A percentile compares a stretch with the other conserved stretches of the same genome.
phyloP scores from a whole-genome alignment of 2,113 vertebrate genomes.

The Lampris incognitus region DNA sequence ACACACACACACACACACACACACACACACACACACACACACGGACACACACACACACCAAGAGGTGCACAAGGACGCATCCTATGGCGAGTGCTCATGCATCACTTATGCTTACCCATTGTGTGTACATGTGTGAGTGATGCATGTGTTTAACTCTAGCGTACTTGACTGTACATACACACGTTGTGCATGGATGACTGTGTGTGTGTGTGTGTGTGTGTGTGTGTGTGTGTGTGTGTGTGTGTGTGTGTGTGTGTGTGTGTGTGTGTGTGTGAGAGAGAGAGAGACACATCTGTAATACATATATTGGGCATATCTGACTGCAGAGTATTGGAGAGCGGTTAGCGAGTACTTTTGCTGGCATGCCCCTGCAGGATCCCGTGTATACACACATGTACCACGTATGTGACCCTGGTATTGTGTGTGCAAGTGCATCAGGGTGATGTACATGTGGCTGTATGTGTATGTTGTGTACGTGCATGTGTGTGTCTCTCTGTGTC shows the following conservation, averaged over 20 bases:
- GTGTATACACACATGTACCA: neutral
- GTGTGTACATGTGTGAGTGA: constrained; percentile 20
- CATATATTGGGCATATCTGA: neutral
- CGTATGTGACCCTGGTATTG: neutral
- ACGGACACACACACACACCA: constrained; percentile 29
- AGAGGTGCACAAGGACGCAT: constrained; percentile 37
- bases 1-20: constrained; percentile 31
- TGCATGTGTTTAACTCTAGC: constrained; percentile 39
- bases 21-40: constrained; percentile 34
- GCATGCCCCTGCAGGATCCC: too few species aligned
- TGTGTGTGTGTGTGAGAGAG: neutral
- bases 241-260: constrained; percentile 6
- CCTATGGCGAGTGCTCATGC: constrained; percentile 44
- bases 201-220: constrained; percentile 4
- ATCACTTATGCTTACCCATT: neutral
- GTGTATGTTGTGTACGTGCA: constrained; percentile 27
- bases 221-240: neutral
- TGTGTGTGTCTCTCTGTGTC: constrained; percentile 29
- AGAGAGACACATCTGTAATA: too few species aligned
- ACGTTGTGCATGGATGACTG: neutral
- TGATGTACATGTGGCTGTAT: constrained; percentile 20
- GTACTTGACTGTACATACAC: constrained; percentile 1
- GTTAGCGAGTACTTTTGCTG: neutral
- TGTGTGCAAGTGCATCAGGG: neutral
- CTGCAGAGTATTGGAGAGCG: neutral